Conservation (phyloP, 2,888 invertebrate genomes). For the Lagria hirta region DNA sequence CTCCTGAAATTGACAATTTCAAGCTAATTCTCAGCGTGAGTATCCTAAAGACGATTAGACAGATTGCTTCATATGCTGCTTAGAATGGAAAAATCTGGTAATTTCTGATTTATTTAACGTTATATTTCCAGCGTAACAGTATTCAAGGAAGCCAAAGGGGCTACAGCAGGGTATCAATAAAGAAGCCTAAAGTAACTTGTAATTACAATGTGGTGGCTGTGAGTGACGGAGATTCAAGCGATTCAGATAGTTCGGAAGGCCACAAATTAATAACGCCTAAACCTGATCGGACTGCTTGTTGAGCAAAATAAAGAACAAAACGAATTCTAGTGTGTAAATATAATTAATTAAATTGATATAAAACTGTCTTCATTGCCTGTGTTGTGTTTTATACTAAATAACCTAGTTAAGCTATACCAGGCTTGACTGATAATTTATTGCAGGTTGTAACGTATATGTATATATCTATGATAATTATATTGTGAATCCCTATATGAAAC, state of each 20-base stretch:
- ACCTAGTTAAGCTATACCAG: conserved; percentile 12
- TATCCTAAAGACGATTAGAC: too few species aligned
- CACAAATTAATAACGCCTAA: conserved; percentile 46
- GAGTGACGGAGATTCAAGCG: conserved; percentile 52
- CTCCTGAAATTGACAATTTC: too few species aligned
- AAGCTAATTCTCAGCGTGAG: conserved; percentile 4
- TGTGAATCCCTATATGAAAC: conserved; percentile 33
- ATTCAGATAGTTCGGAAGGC: conserved; percentile 51
- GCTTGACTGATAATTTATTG: conserved; percentile 21
- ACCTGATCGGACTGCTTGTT: conserved; percentile 50
- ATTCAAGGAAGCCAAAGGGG: conserved; percentile 47
- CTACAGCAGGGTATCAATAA: conserved; percentile 54
- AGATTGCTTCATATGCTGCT: neutral
- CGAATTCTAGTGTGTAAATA: conserved; percentile 28
- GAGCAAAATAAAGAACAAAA: conserved; percentile 35
- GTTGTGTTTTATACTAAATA: conserved; percentile 37
- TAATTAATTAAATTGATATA: too few species aligned
- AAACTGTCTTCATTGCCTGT: conserved; percentile 49
- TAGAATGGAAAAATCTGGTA: too few species aligned
- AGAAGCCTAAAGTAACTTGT: conserved; percentile 55
- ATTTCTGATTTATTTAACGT: too few species aligned
- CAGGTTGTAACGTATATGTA: conserved; percentile 33
- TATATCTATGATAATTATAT: too few species aligned
- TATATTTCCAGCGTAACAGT: conserved; percentile 48
- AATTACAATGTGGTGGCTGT: conserved; percentile 55